Conservation (phyloP, 2,888 invertebrate species). For the Drosophila mayaguana region DNA sequence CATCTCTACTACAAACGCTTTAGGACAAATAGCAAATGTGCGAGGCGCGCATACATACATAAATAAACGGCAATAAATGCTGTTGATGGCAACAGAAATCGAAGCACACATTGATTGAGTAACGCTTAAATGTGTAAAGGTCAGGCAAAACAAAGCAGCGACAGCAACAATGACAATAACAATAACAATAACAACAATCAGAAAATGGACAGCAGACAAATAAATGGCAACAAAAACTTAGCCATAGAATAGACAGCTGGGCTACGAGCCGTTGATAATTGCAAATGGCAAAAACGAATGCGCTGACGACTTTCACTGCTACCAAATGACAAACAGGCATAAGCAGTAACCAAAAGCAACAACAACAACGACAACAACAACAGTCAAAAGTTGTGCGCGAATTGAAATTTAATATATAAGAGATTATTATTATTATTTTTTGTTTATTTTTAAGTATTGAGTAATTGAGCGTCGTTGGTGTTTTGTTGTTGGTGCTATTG, state of each 20-base stretch:
- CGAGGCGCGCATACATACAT: slow-evolving; percentile 48
- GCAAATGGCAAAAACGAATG: slow-evolving; percentile 57
- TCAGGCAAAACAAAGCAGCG: slow-evolving; percentile 52
- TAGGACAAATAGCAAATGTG: slow-evolving; percentile 25
- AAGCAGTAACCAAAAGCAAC: slow-evolving; percentile 15
- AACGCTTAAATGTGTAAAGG: slow-evolving; percentile 76
- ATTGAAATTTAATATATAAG: slow-evolving; percentile 55
- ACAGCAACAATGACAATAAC: not conserved
- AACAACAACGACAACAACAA: slow-evolving; percentile 40
- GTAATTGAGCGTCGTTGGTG: slow-evolving; percentile 61
- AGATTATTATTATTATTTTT: slow-evolving; percentile 28
- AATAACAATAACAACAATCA: slow-evolving; percentile 10
- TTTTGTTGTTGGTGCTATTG: slow-evolving; percentile 15
- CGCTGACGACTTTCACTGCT: slow-evolving; percentile 70
- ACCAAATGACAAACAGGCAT: slow-evolving; percentile 54
- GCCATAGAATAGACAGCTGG: slow-evolving; percentile 62
- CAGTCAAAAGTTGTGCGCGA: slow-evolving; percentile 44
- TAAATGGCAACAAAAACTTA: slow-evolving; percentile 34
- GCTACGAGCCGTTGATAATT: slow-evolving; percentile 43
- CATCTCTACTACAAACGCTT: slow-evolving; percentile 43
- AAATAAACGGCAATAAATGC: slow-evolving; percentile 70
- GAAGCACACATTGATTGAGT: slow-evolving; percentile 71
- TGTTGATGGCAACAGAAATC: slow-evolving; percentile 63
- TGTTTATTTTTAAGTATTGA: slow-evolving; percentile 59
- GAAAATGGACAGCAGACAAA: not conserved